Conservation (phyloP, 35 echinoderm and acorn worm genomes). For the Apostichopus japonicus region DNA sequence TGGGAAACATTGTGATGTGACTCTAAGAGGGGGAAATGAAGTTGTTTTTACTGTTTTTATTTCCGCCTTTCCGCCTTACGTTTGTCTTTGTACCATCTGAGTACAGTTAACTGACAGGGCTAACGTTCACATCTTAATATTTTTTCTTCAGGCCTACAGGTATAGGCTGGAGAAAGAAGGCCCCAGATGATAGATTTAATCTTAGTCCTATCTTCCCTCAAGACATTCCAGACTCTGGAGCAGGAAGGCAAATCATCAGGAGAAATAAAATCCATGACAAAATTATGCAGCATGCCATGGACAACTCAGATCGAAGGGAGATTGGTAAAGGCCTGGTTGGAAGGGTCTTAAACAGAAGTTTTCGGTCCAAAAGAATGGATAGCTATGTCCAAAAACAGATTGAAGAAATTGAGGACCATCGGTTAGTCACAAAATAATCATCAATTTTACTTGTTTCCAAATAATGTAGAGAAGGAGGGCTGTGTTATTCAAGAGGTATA, state of each 20-base stretch:
- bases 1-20: too few species aligned
- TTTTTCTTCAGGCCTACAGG: constrained; percentile 75
- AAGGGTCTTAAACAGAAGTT: constrained; percentile 82
- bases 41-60: too few species aligned
- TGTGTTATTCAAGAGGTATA: too few species aligned
- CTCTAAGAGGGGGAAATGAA: too few species aligned
- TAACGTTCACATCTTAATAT: background rate
- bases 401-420: constrained; percentile 96
- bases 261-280: constrained; percentile 89
- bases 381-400: constrained; percentile 94
- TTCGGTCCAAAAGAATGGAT: constrained; percentile 84
- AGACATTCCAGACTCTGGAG: constrained; percentile 67
- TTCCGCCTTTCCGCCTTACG: too few species aligned
- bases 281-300: constrained; percentile 77
- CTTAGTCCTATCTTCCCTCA: constrained; percentile 58
- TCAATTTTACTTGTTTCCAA: background rate
- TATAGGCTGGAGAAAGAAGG: constrained; percentile 92
- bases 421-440: constrained; percentile 40
- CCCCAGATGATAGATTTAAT: constrained; percentile 78
- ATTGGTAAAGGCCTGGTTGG: constrained; percentile 95
- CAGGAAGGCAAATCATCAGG: constrained; percentile 62
- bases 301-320: constrained; percentile 84
- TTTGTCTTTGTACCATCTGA: too few species aligned
- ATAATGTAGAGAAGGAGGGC: background rate
- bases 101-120: too few species aligned